Evolutionary conservation across 2,888 invertebrate species (phyloP).

Genomic region (Pachydiplax longipennis): DNA sequence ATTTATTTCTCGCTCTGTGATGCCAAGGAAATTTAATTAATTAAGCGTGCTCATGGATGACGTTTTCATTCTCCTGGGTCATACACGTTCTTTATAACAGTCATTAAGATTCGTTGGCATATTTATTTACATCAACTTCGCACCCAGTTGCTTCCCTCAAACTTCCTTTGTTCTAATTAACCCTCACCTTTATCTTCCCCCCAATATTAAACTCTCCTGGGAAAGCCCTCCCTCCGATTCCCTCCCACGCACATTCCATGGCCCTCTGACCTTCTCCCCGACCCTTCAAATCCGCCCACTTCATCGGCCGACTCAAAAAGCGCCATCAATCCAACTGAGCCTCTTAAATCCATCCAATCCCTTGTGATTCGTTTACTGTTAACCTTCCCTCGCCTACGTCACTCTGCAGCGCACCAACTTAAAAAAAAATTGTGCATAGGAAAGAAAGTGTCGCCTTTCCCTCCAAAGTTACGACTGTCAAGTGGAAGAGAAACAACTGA

Average conservation of each 20-base stretch:
- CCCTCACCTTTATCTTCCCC: not conserved
- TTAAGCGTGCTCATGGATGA: not conserved
- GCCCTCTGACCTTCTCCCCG: not conserved
- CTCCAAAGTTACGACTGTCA: not conserved
- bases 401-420: not conserved
- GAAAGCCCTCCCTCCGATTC: not conserved
- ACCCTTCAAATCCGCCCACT: slow-evolving; percentile 26
- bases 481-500: too few relatives aligned
- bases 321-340: slow-evolving; percentile 22
- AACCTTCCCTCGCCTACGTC: not conserved
- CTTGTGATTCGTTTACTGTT: not conserved
- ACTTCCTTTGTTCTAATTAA: slow-evolving; percentile 38
- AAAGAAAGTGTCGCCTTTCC: not conserved
- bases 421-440: not conserved
- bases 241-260: not conserved
- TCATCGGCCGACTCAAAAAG: slow-evolving; percentile 21
- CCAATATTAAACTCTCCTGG: not conserved
- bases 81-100: not conserved
- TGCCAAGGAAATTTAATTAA: not conserved
- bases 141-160: slow-evolving; percentile 4
- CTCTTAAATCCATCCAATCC: not conserved
- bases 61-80: not conserved
- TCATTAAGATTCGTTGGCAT: slow-evolving; percentile 15
- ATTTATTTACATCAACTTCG: slow-evolving; percentile 32
- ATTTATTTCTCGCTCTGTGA: too few relatives aligned